Base-by-base conservation (phyloP, 2,797 vertebrate genomes). In the Coluber constrictor region DNA sequence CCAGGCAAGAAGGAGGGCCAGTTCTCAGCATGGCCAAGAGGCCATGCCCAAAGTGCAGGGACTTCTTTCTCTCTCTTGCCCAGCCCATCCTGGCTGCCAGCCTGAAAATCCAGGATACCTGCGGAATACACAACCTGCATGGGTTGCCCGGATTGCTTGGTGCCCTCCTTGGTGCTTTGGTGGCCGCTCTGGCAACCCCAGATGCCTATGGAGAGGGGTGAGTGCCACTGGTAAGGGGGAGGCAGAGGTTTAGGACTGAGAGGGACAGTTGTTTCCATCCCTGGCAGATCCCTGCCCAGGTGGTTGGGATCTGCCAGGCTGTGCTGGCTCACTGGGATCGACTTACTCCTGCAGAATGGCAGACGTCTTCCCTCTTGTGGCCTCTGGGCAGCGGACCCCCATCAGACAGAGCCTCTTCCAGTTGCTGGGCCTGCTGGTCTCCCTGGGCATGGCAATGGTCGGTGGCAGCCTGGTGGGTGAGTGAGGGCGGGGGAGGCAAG, bases 131-230 rank as follows among this genome's bases (percentile, higher is more conserved):
- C 97, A 99, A 99, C 47, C 96, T 98, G 57, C 99, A 99, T 0
- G 99, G 98, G 83, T 98, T 99, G 98, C 99, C 99, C 0, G 99
- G 98, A 0, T 0, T 99, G 20, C 96, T 99, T 95, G 99, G 99
- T 0, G 97, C 98, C 3, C 95, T 99, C 0, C 97, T 99, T 86
- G 99, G 98, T 3, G 97, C 96, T 0, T 95, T 99, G 86, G 97
- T 99, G 63, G 94, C 98, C 0, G 92, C 97, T 0, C 0, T 98
- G 93, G 98, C 98, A n/a, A 98, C 98, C 0, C 37, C 3, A 0
- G 98, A 99, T 0, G 29, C 97, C 54, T 99, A 98, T 0, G 98
- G 99, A 23, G 79, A 96, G 0, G 98, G 99, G 99, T 99, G 95
- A 98, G 98, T 95, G 29, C 54, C 60, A 0, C 5, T 61, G 2